Base-by-base conservation (phyloP, 2,113 vertebrate genomes). In the Phaetusa simplex region DNA sequence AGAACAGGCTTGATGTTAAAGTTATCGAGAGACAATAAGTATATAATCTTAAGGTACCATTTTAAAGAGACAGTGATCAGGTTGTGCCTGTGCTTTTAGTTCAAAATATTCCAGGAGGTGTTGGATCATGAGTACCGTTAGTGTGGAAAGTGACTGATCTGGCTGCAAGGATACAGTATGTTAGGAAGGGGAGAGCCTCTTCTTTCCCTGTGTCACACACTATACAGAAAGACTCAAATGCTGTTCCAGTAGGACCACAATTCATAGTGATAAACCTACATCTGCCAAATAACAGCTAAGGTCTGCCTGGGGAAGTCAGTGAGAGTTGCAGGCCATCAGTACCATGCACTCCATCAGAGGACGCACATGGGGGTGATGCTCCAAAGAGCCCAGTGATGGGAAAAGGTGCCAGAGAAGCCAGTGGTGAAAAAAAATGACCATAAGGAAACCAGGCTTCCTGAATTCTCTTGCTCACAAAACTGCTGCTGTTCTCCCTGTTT, bases 121-220 rank as follows among this genome's bases (percentile, higher is more conserved):
- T 53, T 92, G 38, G 42, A 2, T 65, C 18, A 17, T 8, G 29
- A 66, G 12, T 58, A 29, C 40, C 3, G 2, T 42, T 78, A 58
- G 5, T 0, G 0, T n/a, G 59, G 26, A 42, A 55, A 18, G 38
- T 40, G 27, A 29, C 47, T 49, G 55, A 42, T 53, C 45, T 36
- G 38, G 26, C 69, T 86, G 30, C 50, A 61, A 76, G 24, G 38
- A 42, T 62, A 15, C 32, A 22, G 24, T 38, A 3, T 27, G 22
- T 30, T 58, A 58, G 32, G 23, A 83, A 45, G 38, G 16, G 24
- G 12, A 58, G 34, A 73, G 20, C 15, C 26, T 58, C 15, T 58
- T 67, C 59, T 74, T 86, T 15, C n/a, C 8, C 29, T 43, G 7
- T 50, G 6, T 64, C 27, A 43, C 42, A 14, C 14, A 2, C 49